phyloP scores from a whole-genome alignment of 2,888 invertebrate species.

The Melanchra persicariae region DNA sequence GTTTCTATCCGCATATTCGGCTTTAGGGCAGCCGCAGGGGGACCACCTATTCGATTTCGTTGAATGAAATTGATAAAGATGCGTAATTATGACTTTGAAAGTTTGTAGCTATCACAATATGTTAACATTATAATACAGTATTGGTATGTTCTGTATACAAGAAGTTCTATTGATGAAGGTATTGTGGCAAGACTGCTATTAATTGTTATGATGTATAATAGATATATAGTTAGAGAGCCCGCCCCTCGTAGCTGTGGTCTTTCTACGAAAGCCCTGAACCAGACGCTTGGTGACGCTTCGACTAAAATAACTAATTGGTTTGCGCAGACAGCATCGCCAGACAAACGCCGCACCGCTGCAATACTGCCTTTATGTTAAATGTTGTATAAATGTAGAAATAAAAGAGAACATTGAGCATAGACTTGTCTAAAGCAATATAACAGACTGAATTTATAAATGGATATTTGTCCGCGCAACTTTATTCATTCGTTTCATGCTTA shows the following conservation, averaged over 20 bases:
- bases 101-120: conserved; percentile 39
- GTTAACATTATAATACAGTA: conserved; percentile 49
- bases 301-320: conserved; percentile 56
- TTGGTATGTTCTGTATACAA: conserved; percentile 50
- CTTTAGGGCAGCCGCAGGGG: conserved; percentile 60
- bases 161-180: conserved; percentile 49
- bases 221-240: conserved; percentile 48
- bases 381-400: conserved; percentile 48
- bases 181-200: conserved; percentile 65
- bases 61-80: conserved; percentile 42
- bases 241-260: conserved; percentile 56
- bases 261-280: conserved; percentile 61
- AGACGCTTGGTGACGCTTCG: conserved; percentile 47
- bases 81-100: conserved; percentile 25
- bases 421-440: conserved; percentile 56
- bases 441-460: conserved; percentile 57
- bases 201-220: conserved; percentile 53
- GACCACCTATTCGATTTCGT: conserved; percentile 60
- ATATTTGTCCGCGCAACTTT: conserved; percentile 41
- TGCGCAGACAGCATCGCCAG: conserved; percentile 34
- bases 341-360: conserved; percentile 51
- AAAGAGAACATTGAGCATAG: conserved; percentile 36
- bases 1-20: conserved; percentile 45
- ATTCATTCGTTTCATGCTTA: conserved; percentile 46
- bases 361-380: conserved; percentile 49